phyloP scores from a whole-genome alignment of 2,797 vertebrate genomes.

The Hoplostethus mediterraneus region DNA sequence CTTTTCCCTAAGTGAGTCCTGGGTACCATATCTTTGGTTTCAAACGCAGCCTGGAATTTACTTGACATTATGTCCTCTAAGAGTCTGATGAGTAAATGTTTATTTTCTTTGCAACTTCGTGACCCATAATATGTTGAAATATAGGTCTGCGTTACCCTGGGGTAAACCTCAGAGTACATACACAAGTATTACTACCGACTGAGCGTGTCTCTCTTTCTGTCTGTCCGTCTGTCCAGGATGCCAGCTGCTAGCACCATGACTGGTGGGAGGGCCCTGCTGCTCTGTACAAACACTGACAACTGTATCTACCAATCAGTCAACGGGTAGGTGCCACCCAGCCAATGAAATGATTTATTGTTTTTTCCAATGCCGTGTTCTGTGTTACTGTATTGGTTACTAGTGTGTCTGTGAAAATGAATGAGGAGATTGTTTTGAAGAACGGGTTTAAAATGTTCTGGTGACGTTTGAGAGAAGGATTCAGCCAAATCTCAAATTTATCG shows the following conservation, averaged over 20 bases:
- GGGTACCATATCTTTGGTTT: slow-evolving; percentile 13
- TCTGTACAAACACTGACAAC: slow-evolving; percentile 88
- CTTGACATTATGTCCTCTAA: not conserved
- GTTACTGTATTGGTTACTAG: not conserved
- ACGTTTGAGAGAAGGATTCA: no score
- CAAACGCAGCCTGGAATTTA: slow-evolving; percentile 15
- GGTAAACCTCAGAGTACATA: not conserved
- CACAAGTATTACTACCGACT: slow-evolving; percentile 1
- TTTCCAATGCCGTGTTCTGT: not conserved
- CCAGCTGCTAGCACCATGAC: slow-evolving; percentile 91
- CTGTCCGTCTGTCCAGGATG: slow-evolving; percentile 77
- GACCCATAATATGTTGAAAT: not conserved
- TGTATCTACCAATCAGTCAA: slow-evolving; percentile 88
- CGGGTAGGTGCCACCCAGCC: slow-evolving; percentile 73
- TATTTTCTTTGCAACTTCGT: slow-evolving; percentile 9
- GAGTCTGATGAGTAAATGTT: slow-evolving; percentile 12
- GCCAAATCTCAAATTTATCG: no score
- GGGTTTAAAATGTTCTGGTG: no score
- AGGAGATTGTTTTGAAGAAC: no score
- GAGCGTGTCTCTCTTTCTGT: slow-evolving; percentile 34
- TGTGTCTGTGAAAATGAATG: not conserved
- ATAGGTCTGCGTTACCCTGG: not conserved
- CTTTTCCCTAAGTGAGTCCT: slow-evolving; percentile 2
- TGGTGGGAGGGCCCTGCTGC: slow-evolving; percentile 86
- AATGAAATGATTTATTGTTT: not conserved